Conservation (phyloP, 2,113 vertebrate genomes). For the Prionailurus bengalensis region DNA sequence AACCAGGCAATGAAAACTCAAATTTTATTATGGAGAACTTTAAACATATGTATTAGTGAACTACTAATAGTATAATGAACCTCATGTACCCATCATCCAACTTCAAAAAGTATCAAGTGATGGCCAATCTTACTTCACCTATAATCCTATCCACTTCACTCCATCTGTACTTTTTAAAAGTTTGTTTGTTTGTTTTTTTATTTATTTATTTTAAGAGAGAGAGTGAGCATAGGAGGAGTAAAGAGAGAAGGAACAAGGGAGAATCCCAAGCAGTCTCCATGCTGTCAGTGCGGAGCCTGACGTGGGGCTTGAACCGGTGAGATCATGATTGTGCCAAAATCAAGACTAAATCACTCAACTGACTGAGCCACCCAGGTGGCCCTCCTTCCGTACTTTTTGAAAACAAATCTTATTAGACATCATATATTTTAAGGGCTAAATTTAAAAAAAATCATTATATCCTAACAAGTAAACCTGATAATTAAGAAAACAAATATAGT, state of each 20-base stretch:
- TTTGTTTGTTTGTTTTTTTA: too few relatives aligned
- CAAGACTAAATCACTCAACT: too few relatives aligned
- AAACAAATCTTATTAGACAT: conserved; percentile 54
- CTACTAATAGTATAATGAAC: background rate
- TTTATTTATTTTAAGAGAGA: too few relatives aligned
- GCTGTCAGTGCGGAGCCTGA: too few relatives aligned
- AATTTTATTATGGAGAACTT: background rate
- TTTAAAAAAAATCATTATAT: conserved; percentile 15
- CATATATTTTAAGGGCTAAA: background rate
- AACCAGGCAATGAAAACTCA: background rate
- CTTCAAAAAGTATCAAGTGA: conserved; percentile 6
- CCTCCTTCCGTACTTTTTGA: background rate
- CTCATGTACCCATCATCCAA: background rate
- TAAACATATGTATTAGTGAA: background rate
- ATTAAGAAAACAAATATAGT: conserved; percentile 56
- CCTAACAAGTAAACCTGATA: conserved; percentile 4
- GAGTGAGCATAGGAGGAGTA: too few relatives aligned
- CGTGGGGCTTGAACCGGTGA: too few relatives aligned
- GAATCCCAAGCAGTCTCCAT: too few relatives aligned
- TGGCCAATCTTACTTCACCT: background rate
- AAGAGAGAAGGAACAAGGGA: too few relatives aligned
- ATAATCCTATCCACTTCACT: background rate
- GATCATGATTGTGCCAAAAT: too few relatives aligned
- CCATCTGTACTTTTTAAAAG: background rate
- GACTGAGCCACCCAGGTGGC: too few relatives aligned